These are phyloP conservation scores for Atta texana DNA, from an alignment of 1,140 invertebrate genomes.

Conservation along the genomic window DNA sequence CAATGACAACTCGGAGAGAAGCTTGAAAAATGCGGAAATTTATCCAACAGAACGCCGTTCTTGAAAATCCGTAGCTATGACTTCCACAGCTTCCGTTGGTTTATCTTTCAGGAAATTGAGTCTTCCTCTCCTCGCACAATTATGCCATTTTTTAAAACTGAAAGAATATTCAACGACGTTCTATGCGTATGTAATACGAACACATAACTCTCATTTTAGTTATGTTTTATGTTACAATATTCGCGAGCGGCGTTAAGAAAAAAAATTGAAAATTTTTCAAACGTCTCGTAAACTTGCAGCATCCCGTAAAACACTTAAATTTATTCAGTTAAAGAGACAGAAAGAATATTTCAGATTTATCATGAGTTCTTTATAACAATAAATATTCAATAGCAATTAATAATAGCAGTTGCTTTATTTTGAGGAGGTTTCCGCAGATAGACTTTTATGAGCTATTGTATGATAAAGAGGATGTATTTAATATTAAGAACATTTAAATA, in stretches of 20 bases:
- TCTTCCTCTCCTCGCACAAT: conserved; percentile 9
- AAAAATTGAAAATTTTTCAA: conserved; percentile 57
- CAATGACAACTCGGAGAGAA: conserved; percentile 52
- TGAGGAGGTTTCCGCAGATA: neutral
- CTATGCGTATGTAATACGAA: conserved; percentile 4
- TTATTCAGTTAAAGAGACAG: neutral
- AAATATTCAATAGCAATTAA: neutral
- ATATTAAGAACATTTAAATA: neutral
- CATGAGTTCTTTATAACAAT: neutral
- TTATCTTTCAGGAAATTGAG: conserved; percentile 44
- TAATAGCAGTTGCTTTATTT: neutral
- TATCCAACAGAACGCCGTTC: conserved; percentile 35
- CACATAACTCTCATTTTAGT: conserved; percentile 34
- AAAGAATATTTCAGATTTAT: conserved; percentile 2
- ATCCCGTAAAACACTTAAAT: conserved; percentile 6
- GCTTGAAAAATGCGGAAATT: conserved; percentile 44
- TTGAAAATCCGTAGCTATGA: conserved; percentile 41
- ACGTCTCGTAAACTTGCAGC: conserved; percentile 29
- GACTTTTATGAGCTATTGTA: neutral
- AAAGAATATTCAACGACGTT: conserved; percentile 31
- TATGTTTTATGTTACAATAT: neutral
- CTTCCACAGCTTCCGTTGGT: conserved; percentile 1
- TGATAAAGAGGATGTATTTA: neutral
- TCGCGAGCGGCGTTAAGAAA: conserved; percentile 5
- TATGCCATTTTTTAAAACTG: conserved; percentile 30